Evolutionary conservation across 53 echinoderm and acorn worm genomes (phyloP).

Genomic region (Mesocentrotus franciscanus): DNA sequence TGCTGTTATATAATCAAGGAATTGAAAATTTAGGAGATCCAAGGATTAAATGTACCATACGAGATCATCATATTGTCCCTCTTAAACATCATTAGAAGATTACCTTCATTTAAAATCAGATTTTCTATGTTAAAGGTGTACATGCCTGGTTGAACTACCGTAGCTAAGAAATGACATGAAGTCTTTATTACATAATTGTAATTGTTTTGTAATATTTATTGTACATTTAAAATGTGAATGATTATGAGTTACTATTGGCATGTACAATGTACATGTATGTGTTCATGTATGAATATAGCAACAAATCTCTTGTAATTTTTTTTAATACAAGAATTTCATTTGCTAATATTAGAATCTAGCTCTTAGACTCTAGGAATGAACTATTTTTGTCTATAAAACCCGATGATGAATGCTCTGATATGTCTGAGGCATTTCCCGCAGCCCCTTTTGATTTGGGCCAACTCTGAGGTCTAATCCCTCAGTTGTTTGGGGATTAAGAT

Average conservation of each 20-base stretch:
- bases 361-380: background rate
- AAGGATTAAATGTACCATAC: background rate
- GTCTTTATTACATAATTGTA: background rate
- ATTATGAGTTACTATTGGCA: background rate
- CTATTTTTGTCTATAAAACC: background rate
- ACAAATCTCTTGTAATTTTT: background rate
- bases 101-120: background rate
- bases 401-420: conserved; percentile 23
- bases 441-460: background rate
- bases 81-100: background rate
- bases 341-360: background rate
- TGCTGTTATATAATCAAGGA: background rate
- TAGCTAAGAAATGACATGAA: too few species aligned
- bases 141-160: background rate
- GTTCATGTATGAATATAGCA: background rate
- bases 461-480: conserved; percentile 34
- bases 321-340: background rate
- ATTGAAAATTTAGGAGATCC: background rate
- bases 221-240: background rate
- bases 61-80: background rate
- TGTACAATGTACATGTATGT: background rate
- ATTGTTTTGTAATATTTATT: background rate
- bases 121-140: background rate
- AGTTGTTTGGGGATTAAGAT: conserved; percentile 43
- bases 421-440: conserved; percentile 11